Percentiles rank a stretch among this genome's conserved stretches.
Evolutionary conservation across 64 coral and sea anemone species (phyloP).

Genomic region (Montipora foliosa): DNA sequence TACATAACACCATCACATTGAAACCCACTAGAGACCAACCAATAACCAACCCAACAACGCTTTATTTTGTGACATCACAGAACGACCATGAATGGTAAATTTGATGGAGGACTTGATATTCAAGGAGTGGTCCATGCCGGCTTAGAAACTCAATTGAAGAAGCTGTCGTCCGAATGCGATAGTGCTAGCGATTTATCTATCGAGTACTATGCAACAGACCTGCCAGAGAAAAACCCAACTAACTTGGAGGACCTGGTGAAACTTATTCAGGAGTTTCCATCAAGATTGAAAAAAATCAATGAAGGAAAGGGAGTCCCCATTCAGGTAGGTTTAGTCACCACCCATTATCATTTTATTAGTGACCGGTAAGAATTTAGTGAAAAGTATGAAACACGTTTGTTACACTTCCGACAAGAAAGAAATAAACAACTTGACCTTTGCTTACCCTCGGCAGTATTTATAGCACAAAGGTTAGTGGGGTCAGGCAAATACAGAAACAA

Average conservation of each 20-base stretch:
- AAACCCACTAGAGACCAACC: too few species aligned
- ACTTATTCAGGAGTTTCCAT: constrained; percentile 49
- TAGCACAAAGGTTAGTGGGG: too few species aligned
- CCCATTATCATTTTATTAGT: too few species aligned
- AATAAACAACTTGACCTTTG: too few species aligned
- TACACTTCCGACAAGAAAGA: too few species aligned
- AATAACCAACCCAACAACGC: too few species aligned
- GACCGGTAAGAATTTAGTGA: too few species aligned
- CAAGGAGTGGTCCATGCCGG: neutral
- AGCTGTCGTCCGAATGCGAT: constrained; percentile 29
- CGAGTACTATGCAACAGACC: constrained; percentile 58
- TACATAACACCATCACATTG: too few species aligned
- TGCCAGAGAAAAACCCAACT: constrained; percentile 44
- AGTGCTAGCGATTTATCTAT: constrained; percentile 18
- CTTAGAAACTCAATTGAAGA: constrained; percentile 30
- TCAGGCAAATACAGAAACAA: too few species aligned
- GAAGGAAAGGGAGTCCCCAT: constrained; percentile 43
- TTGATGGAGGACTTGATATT: neutral
- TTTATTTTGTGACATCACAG: too few species aligned
- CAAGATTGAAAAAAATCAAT: constrained; percentile 32
- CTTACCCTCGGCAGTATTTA: too few species aligned
- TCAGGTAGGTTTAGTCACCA: constrained; percentile 1
- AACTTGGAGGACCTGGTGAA: constrained; percentile 25
- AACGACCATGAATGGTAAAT: neutral
- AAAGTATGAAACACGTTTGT: too few species aligned